phyloP scores from a whole-genome alignment of 1,140 invertebrate genomes.

The Apis florea region DNA sequence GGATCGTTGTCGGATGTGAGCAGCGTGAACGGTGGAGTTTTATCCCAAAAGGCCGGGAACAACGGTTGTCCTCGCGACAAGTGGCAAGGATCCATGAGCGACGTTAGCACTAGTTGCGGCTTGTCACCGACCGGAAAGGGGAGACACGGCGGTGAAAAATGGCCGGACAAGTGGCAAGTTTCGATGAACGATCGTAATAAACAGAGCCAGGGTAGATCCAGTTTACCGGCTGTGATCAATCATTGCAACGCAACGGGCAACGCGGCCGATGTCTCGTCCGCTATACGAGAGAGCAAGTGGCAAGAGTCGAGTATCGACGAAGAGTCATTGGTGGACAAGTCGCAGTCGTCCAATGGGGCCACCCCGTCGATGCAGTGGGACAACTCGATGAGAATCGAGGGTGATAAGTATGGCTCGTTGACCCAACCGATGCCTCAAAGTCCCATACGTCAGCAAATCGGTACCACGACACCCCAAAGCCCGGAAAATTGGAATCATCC shows the following conservation, averaged over 20 bases:
- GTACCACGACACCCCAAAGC: constrained; percentile 39
- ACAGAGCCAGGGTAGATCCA: constrained; percentile 58
- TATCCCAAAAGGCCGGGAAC: constrained; percentile 58
- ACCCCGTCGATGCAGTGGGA: constrained; percentile 54
- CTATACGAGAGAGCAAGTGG: constrained; percentile 66
- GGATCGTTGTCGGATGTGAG: constrained; percentile 76
- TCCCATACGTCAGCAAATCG: constrained; percentile 59
- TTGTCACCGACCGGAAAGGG: constrained; percentile 58
- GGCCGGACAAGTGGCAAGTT: constrained; percentile 71
- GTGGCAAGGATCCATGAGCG: constrained; percentile 82
- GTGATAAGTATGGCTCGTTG: constrained; percentile 61
- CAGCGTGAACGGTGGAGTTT: constrained; percentile 69
- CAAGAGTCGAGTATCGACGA: constrained; percentile 71
- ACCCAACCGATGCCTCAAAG: constrained; percentile 64
- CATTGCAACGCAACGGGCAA: constrained; percentile 58
- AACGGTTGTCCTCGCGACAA: constrained; percentile 72
- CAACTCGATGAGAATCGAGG: constrained; percentile 54
- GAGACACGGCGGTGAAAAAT: constrained; percentile 62
- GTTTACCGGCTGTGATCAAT: constrained; percentile 64
- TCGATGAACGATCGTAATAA: constrained; percentile 74
- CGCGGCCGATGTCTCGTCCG: constrained; percentile 58
- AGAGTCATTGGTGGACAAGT: constrained; percentile 52
- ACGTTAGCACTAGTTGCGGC: constrained; percentile 72
- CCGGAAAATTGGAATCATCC: constrained; percentile 67
- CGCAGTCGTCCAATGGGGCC: constrained; percentile 19